Conservation (phyloP, 1,140 invertebrate species). For the Leptonema lineaticorne region DNA sequence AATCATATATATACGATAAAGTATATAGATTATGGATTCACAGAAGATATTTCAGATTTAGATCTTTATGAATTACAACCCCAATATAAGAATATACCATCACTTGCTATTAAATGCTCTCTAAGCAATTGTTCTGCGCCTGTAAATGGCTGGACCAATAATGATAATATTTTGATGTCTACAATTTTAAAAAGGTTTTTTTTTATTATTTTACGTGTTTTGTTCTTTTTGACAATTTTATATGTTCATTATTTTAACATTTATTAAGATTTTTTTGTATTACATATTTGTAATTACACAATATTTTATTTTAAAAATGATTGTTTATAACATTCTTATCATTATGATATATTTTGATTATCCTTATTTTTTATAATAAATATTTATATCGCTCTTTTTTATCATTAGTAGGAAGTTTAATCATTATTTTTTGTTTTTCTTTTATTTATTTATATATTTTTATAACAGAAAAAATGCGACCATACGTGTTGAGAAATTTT, state of each 20-base stretch:
- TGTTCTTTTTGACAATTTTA: not conserved
- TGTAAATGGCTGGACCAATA: constrained; percentile 48
- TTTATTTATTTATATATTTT: too few relatives aligned
- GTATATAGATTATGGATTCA: constrained; percentile 7
- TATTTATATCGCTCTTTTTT: too few relatives aligned
- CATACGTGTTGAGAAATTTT: not conserved
- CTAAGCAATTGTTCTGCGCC: constrained; percentile 52
- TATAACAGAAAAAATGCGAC: not conserved
- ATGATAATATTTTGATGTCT: constrained; percentile 49
- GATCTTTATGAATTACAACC: constrained; percentile 44
- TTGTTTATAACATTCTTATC: too few relatives aligned
- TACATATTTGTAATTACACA: too few relatives aligned
- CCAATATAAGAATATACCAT: constrained; percentile 43
- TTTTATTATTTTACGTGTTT: too few relatives aligned
- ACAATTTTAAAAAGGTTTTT: constrained; percentile 53
- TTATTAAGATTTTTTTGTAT: too few relatives aligned
- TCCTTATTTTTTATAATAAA: too few relatives aligned
- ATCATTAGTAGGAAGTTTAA: too few relatives aligned
- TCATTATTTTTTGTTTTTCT: too few relatives aligned
- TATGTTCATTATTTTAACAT: too few relatives aligned
- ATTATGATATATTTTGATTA: too few relatives aligned
- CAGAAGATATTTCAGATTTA: constrained; percentile 37
- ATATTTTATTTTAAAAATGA: too few relatives aligned
- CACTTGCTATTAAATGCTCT: constrained; percentile 52
- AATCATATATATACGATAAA: constrained; percentile 16